Evolutionary conservation across 2,797 vertebrate species (phyloP).

Genomic region (Sarcophilus harrisii): DNA sequence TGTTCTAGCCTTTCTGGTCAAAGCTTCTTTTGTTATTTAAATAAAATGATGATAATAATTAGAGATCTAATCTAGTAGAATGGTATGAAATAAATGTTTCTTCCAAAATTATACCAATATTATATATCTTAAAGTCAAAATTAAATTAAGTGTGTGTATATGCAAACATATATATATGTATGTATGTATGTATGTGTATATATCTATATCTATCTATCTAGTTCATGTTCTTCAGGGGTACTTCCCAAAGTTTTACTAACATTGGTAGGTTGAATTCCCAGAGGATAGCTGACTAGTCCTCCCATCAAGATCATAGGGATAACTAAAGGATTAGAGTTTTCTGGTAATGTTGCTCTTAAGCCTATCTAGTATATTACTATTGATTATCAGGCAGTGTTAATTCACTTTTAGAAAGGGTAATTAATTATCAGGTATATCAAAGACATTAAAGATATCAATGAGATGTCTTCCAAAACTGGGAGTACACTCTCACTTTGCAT

Average conservation of each 20-base stretch:
- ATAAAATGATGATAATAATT: neutral
- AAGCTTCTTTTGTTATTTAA: slow-evolving; percentile 27
- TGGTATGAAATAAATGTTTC: slow-evolving; percentile 30
- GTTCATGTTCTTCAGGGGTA: neutral
- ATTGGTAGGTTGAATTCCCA: neutral
- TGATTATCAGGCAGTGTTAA: neutral
- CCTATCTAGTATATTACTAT: neutral
- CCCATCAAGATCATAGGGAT: neutral
- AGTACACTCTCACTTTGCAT: neutral
- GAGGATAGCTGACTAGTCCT: neutral
- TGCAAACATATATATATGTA: neutral
- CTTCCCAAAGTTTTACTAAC: neutral
- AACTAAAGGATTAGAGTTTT: neutral
- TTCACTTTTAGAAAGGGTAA: neutral
- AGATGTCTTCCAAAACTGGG: neutral
- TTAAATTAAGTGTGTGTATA: neutral
- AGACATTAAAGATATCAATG: neutral
- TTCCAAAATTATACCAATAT: slow-evolving; percentile 29
- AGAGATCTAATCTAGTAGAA: slow-evolving; percentile 43
- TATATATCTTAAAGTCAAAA: slow-evolving; percentile 23
- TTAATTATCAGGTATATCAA: neutral
- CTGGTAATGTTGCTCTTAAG: neutral
- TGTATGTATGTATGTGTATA: neutral
- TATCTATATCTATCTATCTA: neutral
- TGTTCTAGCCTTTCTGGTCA: slow-evolving; percentile 16